Base-by-base conservation (phyloP, 2,113 vertebrate genomes). In the Actinemys pallida region DNA sequence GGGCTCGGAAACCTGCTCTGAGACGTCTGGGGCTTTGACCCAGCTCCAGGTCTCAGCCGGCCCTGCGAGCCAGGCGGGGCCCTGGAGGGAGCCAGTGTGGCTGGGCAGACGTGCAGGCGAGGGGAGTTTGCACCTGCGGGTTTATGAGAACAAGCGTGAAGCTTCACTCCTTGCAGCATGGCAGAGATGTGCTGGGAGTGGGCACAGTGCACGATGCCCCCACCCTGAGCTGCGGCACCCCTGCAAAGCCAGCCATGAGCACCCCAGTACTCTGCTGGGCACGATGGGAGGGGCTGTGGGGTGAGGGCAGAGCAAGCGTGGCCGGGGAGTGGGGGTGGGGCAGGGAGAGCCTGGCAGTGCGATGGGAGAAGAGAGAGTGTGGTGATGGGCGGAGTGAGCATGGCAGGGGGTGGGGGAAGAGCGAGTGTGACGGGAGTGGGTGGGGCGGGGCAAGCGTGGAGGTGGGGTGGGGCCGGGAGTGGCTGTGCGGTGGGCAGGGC, bases 351-450 rank as follows among this genome's bases (percentile, higher is more conserved):
- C 9, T 57, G 56, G 56, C 24, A 24, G 8, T 56, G 49, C 11
- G 11, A 11, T 49, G 49, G 49, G 49, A 50, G 49, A 12, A 50
- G 49, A 50, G 49, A 50, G 13, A 50, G 13, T 50, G 49, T 50
- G 49, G 49, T 14, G 49, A 50, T 13, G 49, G 49, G 49, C 3
- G 9, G 78, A 86, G 0, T 0, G 50, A 6, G 12, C 13, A 14
- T 1, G 29, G 47, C 25, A 8, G 27, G 45, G 47, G 47, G 47
- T 3, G 10, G 31, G 31, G 62, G 47, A 9, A 10, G 47, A 29
- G 47, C 10, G 47, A 47, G 47, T 10, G 47, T 47, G 42, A 42
- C 5, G 42, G 42, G 5, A 42, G 42, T 42, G 42, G 42, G 42
- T 42, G 42, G 42, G 42, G 42, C 5, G 42, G 42, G 42, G 42